phyloP scores from a whole-genome alignment of 2,113 vertebrate species.

The Rostratula benghalensis region DNA sequence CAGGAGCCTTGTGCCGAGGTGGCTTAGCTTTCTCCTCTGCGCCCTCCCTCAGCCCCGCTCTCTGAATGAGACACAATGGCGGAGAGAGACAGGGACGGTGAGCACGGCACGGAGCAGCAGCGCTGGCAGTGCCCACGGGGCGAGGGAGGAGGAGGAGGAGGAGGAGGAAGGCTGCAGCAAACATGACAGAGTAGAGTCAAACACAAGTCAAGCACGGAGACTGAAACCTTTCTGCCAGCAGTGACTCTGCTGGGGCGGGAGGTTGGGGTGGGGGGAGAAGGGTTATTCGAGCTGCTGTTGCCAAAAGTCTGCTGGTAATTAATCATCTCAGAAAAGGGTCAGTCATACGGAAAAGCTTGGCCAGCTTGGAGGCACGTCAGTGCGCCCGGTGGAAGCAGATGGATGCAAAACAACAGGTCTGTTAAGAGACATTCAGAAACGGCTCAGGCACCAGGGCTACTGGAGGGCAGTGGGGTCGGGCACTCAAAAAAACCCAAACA shows the following conservation, averaged over 20 bases:
- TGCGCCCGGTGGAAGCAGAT: constrained; percentile 58
- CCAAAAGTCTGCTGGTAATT: constrained; percentile 45
- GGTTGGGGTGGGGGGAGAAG: background rate
- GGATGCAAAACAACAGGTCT: constrained; percentile 50
- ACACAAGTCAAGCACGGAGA: constrained; percentile 70
- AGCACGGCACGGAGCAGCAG: background rate
- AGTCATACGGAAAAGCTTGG: background rate
- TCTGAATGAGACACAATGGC: constrained; percentile 75
- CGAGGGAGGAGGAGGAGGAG: background rate
- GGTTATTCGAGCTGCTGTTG: background rate
- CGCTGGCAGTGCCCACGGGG: background rate
- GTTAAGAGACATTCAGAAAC: constrained; percentile 27
- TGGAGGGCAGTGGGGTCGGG: background rate
- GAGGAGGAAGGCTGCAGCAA: constrained; percentile 19
- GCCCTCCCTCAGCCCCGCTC: constrained; percentile 80
- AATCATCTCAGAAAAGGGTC: background rate
- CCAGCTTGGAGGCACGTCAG: background rate
- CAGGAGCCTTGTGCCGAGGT: constrained; percentile 74
- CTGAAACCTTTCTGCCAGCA: constrained; percentile 52
- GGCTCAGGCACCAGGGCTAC: constrained; percentile 25
- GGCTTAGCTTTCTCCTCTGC: constrained; percentile 77
- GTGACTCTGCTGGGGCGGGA: background rate
- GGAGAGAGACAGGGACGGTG: constrained; percentile 46
- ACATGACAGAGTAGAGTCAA: constrained; percentile 58
- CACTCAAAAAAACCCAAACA: background rate